Evolutionary conservation across 2,888 invertebrate species (phyloP).

Genomic region (Scaptomyza polygonia): DNA sequence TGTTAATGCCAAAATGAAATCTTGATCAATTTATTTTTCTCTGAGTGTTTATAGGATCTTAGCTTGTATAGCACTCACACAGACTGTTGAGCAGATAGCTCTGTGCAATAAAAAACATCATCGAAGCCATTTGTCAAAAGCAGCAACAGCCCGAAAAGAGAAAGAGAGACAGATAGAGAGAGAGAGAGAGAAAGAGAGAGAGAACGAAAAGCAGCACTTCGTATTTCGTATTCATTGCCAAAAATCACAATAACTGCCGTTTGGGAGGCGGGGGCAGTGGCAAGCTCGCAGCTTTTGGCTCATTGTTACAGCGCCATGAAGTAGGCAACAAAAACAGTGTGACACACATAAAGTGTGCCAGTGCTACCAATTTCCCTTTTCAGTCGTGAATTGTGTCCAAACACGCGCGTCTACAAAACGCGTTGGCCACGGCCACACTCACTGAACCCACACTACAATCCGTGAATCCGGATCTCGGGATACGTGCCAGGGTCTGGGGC

Average conservation of each 20-base stretch:
- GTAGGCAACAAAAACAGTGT: slow-evolving; percentile 46
- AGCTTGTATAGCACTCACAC: slow-evolving; percentile 17
- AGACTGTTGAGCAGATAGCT: slow-evolving; percentile 60
- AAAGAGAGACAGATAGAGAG: background rate
- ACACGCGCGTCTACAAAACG: slow-evolving; percentile 69
- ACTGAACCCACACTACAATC: slow-evolving; percentile 24
- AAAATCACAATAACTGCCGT: slow-evolving; percentile 71
- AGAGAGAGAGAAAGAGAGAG: background rate
- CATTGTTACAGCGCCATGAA: slow-evolving; percentile 59
- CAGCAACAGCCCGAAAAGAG: slow-evolving; percentile 36
- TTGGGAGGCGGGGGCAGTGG: slow-evolving; percentile 5
- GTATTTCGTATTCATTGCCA: slow-evolving; percentile 77
- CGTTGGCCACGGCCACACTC: slow-evolving; percentile 51
- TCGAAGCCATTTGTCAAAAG: slow-evolving; percentile 77
- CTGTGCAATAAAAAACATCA: slow-evolving; percentile 76
- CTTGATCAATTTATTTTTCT: background rate
- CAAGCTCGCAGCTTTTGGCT: slow-evolving; percentile 19
- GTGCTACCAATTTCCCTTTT: slow-evolving; percentile 41
- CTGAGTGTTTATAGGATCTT: background rate
- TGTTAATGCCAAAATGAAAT: too few species aligned
- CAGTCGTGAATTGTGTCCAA: slow-evolving; percentile 60
- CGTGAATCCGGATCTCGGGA: slow-evolving; percentile 14
- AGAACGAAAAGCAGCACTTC: slow-evolving; percentile 21
- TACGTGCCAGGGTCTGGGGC: slow-evolving; percentile 29
- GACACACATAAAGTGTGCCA: slow-evolving; percentile 22